These are phyloP conservation scores for Fukomys damarensis DNA, from an alignment of 2,113 vertebrate species.

Conservation along the genomic window DNA sequence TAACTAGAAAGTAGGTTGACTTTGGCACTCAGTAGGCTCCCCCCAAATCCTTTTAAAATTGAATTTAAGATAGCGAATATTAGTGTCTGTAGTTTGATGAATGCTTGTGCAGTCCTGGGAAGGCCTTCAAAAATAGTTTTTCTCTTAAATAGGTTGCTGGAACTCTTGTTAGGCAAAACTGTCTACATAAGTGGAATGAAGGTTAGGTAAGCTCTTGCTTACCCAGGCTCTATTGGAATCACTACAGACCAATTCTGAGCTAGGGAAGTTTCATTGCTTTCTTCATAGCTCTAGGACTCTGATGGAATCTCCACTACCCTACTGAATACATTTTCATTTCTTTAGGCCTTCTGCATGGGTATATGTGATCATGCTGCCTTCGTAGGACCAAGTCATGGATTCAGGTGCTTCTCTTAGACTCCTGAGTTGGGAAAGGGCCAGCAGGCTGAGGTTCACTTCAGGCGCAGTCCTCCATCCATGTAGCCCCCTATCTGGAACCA, in stretches of 20 bases:
- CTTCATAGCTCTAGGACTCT: background rate
- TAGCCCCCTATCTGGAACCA: background rate
- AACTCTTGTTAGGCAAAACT: slow-evolving; percentile 61
- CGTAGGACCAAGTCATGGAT: background rate
- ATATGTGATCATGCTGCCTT: background rate
- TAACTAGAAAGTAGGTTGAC: slow-evolving; percentile 74
- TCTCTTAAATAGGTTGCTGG: slow-evolving; percentile 72
- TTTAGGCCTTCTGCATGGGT: background rate
- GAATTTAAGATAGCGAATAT: slow-evolving; percentile 78
- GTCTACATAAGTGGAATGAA: slow-evolving; percentile 62
- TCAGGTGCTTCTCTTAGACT: background rate
- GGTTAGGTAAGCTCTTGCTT: slow-evolving; percentile 31
- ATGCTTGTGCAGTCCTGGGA: slow-evolving; percentile 74
- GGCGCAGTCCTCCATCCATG: background rate
- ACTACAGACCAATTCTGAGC: slow-evolving; percentile 2
- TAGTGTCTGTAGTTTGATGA: slow-evolving; percentile 77
- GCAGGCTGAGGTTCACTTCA: background rate
- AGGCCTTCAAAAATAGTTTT: slow-evolving; percentile 79
- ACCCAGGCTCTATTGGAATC: slow-evolving; percentile 7
- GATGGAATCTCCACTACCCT: slow-evolving; percentile 22
- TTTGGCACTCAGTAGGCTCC: slow-evolving; percentile 72
- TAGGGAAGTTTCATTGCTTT: slow-evolving; percentile 29
- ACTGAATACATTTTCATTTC: background rate
- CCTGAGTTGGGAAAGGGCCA: background rate
- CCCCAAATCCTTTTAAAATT: slow-evolving; percentile 77